Evolutionary conservation across 1,140 invertebrate genomes (phyloP).

Genomic region (Papilio dardanus): DNA sequence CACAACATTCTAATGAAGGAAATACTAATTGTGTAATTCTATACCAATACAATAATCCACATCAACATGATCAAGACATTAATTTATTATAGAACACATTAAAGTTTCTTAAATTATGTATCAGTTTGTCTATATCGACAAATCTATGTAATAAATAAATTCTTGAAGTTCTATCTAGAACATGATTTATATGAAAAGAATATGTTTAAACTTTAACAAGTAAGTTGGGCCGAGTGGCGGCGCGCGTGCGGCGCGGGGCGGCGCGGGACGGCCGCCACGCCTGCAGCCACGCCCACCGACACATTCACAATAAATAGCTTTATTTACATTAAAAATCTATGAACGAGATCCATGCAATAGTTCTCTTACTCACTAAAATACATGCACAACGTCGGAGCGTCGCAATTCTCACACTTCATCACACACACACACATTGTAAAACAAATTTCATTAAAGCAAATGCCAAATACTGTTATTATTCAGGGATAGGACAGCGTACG

Average conservation of each 20-base stretch:
- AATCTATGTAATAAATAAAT: slow-evolving; percentile 16
- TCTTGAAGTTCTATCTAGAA: slow-evolving; percentile 8
- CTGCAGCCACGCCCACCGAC: neutral
- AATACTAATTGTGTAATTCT: neutral
- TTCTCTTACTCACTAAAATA: slow-evolving; percentile 12
- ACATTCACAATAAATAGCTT: slow-evolving; percentile 12
- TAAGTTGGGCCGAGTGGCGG: neutral
- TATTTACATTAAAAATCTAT: slow-evolving; percentile 17
- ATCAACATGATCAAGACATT: neutral
- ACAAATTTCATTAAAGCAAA: slow-evolving; percentile 31
- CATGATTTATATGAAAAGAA: slow-evolving; percentile 1
- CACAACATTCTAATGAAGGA: neutral
- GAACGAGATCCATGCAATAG: slow-evolving; percentile 18
- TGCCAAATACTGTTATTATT: slow-evolving; percentile 29
- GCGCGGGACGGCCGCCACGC: neutral
- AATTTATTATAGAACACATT: neutral
- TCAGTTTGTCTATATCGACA: neutral
- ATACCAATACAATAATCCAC: neutral
- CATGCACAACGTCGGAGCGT: neutral
- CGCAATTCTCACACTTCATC: neutral
- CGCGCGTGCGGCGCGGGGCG: too few species aligned
- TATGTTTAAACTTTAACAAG: neutral
- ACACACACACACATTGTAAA: neutral
- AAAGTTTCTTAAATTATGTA: slow-evolving; percentile 14
- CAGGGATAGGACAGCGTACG: neutral